phyloP scores from a whole-genome alignment of 1,140 invertebrate genomes.

The Procambarus clarkii region DNA sequence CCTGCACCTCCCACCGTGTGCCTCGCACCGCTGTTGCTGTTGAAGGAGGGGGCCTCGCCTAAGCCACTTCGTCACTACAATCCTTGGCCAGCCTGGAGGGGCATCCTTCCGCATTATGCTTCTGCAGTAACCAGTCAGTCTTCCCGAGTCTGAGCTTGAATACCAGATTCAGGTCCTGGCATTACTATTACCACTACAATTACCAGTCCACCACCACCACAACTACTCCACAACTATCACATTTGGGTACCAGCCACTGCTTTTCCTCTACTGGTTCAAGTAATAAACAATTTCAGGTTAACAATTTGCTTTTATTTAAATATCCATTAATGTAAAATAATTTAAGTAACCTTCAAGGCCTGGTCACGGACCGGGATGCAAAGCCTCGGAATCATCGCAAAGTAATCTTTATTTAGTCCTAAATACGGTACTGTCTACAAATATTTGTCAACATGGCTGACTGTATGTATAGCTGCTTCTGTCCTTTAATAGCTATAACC shows the following conservation, averaged over 20 bases:
- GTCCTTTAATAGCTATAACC: too few species aligned
- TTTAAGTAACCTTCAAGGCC: too few species aligned
- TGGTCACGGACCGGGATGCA: too few species aligned
- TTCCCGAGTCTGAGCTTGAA: slow-evolving; percentile 25
- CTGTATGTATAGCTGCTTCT: too few species aligned
- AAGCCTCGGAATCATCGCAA: too few species aligned
- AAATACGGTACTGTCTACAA: too few species aligned
- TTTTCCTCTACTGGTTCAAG: slow-evolving; percentile 69
- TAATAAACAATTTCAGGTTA: slow-evolving; percentile 70
- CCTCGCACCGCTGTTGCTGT: slow-evolving; percentile 32
- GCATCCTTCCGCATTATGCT: slow-evolving; percentile 22
- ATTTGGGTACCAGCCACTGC: slow-evolving; percentile 68
- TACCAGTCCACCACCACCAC: slow-evolving; percentile 44
- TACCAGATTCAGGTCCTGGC: slow-evolving; percentile 32
- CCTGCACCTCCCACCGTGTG: slow-evolving; percentile 47
- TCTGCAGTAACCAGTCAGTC: slow-evolving; percentile 24
- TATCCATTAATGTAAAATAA: not conserved
- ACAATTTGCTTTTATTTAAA: not conserved
- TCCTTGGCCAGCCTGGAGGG: slow-evolving; percentile 22
- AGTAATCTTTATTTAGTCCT: too few species aligned
- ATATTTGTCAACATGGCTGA: too few species aligned
- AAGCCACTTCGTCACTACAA: not conserved
- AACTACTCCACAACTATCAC: slow-evolving; percentile 59
- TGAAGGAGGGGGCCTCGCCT: not conserved
- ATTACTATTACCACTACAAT: slow-evolving; percentile 39